A percentile compares a stretch with the other conserved stretches of the same genome.
Evolutionary conservation across 2,113 vertebrate species (phyloP).

Genomic region (Sprattus sprattus): DNA sequence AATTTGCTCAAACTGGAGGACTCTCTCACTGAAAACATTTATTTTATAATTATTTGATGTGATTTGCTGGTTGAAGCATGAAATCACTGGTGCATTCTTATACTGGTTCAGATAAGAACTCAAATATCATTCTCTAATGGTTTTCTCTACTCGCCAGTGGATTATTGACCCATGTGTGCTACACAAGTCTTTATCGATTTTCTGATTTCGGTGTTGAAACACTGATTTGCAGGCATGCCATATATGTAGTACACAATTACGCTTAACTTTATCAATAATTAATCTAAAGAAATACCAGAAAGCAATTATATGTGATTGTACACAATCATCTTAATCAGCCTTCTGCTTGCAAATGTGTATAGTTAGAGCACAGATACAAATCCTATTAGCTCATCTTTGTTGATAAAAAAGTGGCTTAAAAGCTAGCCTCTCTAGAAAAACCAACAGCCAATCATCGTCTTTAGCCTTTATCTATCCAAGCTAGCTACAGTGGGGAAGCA

Average conservation of each 20-base stretch:
- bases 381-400: neutral
- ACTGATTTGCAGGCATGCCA: neutral
- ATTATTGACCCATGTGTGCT: neutral
- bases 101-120: neutral
- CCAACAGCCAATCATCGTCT: neutral
- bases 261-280: neutral
- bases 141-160: neutral
- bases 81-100: neutral
- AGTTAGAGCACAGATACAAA: too few species aligned
- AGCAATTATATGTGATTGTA: neutral
- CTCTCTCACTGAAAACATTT: neutral
- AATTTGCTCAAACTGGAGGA: slow-evolving; percentile 1
- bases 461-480: neutral
- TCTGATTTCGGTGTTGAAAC: neutral
- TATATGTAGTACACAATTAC: neutral
- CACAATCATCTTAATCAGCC: neutral
- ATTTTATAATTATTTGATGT: slow-evolving; percentile 7
- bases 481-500: neutral
- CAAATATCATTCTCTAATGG: slow-evolving; percentile 1
- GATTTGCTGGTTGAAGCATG: neutral
- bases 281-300: neutral
- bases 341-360: too few species aligned
- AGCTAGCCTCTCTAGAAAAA: neutral
- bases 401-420: neutral
- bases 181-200: neutral